Percentiles rank a stretch among this genome's conserved stretches.
phyloP scores from a whole-genome alignment of 2,113 vertebrate genomes.

The Corapipo altera region DNA sequence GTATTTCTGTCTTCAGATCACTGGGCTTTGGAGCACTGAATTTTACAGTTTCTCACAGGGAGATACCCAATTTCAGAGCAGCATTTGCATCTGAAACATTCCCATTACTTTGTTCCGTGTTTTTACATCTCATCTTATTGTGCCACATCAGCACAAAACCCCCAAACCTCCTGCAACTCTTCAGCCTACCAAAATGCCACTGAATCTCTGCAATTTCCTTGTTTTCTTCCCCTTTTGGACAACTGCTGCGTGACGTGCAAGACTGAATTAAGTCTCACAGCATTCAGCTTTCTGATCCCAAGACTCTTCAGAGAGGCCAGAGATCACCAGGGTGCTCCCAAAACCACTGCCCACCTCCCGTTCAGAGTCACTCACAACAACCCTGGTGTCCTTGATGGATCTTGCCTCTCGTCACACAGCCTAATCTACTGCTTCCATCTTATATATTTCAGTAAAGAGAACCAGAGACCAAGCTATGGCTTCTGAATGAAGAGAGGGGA shows the following conservation, averaged over 20 bases:
- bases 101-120: background rate
- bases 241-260: rapidly evolving
- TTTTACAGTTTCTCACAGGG: background rate
- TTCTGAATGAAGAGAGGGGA: background rate
- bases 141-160: background rate
- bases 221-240: background rate
- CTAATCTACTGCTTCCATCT: background rate
- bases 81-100: background rate
- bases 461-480: background rate
- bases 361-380: background rate
- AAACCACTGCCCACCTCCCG: background rate
- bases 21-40: background rate
- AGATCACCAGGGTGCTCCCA: background rate
- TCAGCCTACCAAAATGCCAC: background rate
- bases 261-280: rapidly evolving
- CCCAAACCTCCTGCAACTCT: background rate
- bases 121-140: background rate
- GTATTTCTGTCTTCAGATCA: background rate
- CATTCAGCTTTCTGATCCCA: background rate
- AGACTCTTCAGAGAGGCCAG: background rate
- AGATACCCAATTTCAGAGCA: background rate
- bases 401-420: background rate
- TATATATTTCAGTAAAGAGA: background rate
- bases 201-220: background rate
- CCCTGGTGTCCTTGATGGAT: background rate